Percentiles rank a stretch among this genome's conserved stretches.
Evolutionary conservation across 2,888 invertebrate genomes (phyloP).

Genomic region (Chirona hameri): DNA sequence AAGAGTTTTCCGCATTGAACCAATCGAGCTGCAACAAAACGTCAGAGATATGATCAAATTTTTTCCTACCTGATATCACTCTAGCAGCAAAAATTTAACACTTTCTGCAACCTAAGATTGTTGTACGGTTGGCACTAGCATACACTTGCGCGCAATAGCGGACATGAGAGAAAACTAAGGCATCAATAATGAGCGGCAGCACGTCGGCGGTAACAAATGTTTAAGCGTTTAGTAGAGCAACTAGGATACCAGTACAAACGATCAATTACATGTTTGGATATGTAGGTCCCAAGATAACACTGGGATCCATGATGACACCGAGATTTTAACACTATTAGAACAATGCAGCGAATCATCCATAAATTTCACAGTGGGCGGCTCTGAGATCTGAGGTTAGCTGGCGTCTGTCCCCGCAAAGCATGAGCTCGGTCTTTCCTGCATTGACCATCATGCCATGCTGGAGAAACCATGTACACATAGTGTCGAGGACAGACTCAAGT

Average conservation of each 20-base stretch:
- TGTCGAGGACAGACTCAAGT: not conserved
- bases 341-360: not conserved
- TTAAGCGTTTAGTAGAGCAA: not conserved
- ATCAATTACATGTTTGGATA: not conserved
- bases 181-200: not conserved
- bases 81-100: not conserved
- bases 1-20: not conserved
- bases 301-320: not conserved
- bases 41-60: not conserved
- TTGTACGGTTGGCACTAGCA: not conserved
- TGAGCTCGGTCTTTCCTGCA: not conserved
- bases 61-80: not conserved
- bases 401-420: not conserved
- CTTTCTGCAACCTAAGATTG: not conserved
- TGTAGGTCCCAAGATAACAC: not conserved
- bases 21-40: not conserved
- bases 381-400: not conserved
- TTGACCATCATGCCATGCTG: not conserved
- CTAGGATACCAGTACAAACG: not conserved
- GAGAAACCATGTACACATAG: not conserved
- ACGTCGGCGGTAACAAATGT: not conserved
- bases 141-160: not conserved
- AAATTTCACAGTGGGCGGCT: not conserved
- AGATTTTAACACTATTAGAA: not conserved
- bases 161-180: not conserved